Evolutionary conservation across 2,797 vertebrate genomes (phyloP), one percentile per base, ranked within the genome.

Genomic region (Ctenopoma kingsleyae): DNA sequence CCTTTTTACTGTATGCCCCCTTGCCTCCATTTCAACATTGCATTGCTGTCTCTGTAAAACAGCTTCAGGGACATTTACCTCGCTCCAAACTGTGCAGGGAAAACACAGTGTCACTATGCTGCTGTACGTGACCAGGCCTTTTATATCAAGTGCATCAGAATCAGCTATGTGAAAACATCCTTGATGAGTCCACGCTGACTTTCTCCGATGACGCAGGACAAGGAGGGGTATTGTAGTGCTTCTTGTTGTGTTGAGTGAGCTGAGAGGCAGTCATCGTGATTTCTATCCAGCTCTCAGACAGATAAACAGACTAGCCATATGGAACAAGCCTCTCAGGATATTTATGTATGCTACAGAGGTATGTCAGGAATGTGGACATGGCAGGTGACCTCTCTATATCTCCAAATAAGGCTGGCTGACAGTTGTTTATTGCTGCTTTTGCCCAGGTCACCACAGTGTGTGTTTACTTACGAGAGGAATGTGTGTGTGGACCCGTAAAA

Each of bases 321-420:
- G 76, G 73, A 82, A 79, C 53, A 73, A 62, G 74, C 78, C 86
- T 90, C 76, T 68, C 19, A 9, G 80, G 75, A 78, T 90, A 87
- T 92, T 90, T 91, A 91, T 85, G 81, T 71, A 82, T 8, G 71
- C 76, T 63, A 23, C 66, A 43, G 38, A 87, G 85, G 80, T 77
- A 93, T 90, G 86, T 53, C 15, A 71, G 71, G 92, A 92, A 95
- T 93, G 89, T 86, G 87, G 75, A 90, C 55, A 32, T 85, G 85
- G 79, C 86, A 91, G 87, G 83, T 92, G 92, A 93, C 91, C 92
- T 90, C 82, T 85, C 72, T 75, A 35, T 82, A 77, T 93, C 57
- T 84, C 86, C 82, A 87, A 91, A 92, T 88, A 88, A 82, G 84
- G 74, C 73, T 16, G 44, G 19, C 67, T 23, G 66, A 84, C 71